A percentile compares a stretch with the other conserved stretches of the same genome.
These are phyloP conservation scores for Panzeria rudis DNA, from an alignment of 2,888 invertebrate genomes.

Conservation along the genomic window DNA sequence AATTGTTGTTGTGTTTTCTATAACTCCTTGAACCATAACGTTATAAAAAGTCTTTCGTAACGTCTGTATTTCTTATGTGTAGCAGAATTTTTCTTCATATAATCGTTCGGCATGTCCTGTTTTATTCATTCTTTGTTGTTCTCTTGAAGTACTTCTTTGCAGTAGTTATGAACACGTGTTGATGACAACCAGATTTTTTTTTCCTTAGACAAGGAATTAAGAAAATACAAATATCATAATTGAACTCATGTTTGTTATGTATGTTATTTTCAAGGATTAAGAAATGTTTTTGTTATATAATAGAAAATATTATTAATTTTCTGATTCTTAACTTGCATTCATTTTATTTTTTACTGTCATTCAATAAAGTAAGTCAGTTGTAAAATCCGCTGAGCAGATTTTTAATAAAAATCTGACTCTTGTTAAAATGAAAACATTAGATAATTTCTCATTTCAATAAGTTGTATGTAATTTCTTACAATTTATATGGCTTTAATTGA, in stretches of 20 bases:
- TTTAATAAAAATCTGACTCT: too few species aligned
- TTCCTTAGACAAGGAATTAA: constrained; percentile 42
- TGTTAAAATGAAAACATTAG: too few species aligned
- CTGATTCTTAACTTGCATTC: too few species aligned
- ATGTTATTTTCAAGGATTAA: constrained; percentile 23
- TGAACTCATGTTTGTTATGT: not conserved
- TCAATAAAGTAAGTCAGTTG: too few species aligned
- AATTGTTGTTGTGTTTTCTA: not conserved
- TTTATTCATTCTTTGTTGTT: constrained; percentile 46
- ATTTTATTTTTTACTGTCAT: too few species aligned
- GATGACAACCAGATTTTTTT: constrained; percentile 60
- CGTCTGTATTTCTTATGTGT: constrained; percentile 22
- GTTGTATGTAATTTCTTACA: too few species aligned
- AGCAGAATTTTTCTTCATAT: constrained; percentile 21
- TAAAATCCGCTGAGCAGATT: too few species aligned
- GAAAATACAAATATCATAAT: constrained; percentile 5
- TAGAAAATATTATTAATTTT: not conserved
- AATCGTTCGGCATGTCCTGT: constrained; percentile 5
- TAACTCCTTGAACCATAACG: constrained; percentile 62
- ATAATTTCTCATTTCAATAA: too few species aligned
- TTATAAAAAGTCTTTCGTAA: constrained; percentile 46
- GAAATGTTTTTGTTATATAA: not conserved
- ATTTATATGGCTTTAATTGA: too few species aligned
- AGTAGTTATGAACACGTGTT: constrained; percentile 68
- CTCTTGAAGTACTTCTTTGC: constrained; percentile 56